Conservation (phyloP, 2,888 invertebrate genomes). For the Drosophila pegasa region DNA sequence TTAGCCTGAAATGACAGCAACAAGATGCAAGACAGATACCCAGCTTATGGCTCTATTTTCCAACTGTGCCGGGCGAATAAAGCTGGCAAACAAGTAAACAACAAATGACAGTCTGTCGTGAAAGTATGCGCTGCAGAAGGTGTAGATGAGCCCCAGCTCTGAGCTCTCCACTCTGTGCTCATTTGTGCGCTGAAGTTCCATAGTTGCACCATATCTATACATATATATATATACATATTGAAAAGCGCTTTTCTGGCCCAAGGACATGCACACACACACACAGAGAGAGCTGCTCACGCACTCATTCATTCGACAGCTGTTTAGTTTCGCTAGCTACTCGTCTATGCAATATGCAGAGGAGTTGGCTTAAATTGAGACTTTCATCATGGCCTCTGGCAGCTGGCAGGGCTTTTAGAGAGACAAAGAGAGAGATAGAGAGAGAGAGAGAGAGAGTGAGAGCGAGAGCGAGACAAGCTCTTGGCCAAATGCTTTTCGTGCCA, state of each 20-base stretch:
- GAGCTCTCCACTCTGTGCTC: conserved; percentile 29
- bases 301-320: conserved; percentile 39
- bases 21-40: conserved; percentile 75
- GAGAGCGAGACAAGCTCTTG: conserved; percentile 1
- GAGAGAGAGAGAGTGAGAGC: neutral
- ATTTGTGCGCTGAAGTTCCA: conserved; percentile 38
- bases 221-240: conserved; percentile 39
- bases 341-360: conserved; percentile 43
- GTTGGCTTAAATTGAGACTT: conserved; percentile 36
- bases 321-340: conserved; percentile 33
- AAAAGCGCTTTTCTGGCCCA: conserved; percentile 66
- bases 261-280: conserved; percentile 45
- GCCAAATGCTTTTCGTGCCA: conserved; percentile 56
- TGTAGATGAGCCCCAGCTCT: conserved; percentile 2
- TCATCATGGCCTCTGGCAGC: conserved; percentile 44
- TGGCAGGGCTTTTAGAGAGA: conserved; percentile 52
- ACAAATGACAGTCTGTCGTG: conserved; percentile 51
- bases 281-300: conserved; percentile 28
- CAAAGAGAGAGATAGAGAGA: neutral
- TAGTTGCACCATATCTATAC: conserved; percentile 17
- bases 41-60: conserved; percentile 59
- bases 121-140: conserved; percentile 41
- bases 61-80: conserved; percentile 37
- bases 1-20: conserved; percentile 77
- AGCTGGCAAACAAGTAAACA: conserved; percentile 47